Conservation (phyloP, 2,888 invertebrate species). For the Pteria penguin region DNA sequence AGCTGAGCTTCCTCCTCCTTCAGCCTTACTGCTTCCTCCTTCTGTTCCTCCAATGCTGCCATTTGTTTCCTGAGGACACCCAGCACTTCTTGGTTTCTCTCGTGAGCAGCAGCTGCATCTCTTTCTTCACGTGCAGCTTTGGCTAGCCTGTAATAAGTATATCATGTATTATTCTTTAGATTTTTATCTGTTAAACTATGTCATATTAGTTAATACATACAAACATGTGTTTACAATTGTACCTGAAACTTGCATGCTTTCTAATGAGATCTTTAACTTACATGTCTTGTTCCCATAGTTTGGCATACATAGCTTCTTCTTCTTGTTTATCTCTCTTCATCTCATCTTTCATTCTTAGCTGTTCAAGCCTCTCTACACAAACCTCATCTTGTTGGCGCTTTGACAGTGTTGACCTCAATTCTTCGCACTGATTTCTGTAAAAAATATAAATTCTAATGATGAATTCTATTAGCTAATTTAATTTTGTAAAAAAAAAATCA, state of each 20-base stretch:
- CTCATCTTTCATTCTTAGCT: slow-evolving; percentile 67
- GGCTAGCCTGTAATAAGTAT: slow-evolving; percentile 58
- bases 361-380: slow-evolving; percentile 75
- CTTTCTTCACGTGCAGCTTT: slow-evolving; percentile 78
- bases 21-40: slow-evolving; percentile 72
- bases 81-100: slow-evolving; percentile 73
- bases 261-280: too few relatives aligned
- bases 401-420: slow-evolving; percentile 76
- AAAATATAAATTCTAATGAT: background rate
- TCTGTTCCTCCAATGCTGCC: slow-evolving; percentile 76
- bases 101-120: slow-evolving; percentile 71
- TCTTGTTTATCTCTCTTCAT: slow-evolving; percentile 61
- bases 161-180: too few relatives aligned
- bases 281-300: slow-evolving; percentile 77
- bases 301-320: slow-evolving; percentile 77
- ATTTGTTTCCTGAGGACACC: slow-evolving; percentile 76
- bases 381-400: slow-evolving; percentile 77
- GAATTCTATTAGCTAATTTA: background rate
- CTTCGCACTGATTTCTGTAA: slow-evolving; percentile 78
- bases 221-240: too few relatives aligned
- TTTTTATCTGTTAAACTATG: too few relatives aligned
- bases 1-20: slow-evolving; percentile 77
- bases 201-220: too few relatives aligned
- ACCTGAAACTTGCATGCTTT: too few relatives aligned
- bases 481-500: too few relatives aligned